phyloP scores from a whole-genome alignment of 2,888 invertebrate genomes.

The Eupithecia inturbata region DNA sequence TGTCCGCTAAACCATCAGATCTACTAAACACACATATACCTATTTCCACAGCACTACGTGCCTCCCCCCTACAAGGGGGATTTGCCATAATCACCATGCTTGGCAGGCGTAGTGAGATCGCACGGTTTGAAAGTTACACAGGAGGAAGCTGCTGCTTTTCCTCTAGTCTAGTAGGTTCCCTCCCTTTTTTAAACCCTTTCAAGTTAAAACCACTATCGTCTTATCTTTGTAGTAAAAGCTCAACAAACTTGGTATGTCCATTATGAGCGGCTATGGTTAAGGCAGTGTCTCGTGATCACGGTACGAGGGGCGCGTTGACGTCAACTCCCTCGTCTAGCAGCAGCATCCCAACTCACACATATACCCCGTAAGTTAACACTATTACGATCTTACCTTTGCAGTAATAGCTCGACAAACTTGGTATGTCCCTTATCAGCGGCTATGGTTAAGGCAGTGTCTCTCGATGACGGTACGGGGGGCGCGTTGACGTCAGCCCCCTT shows the following conservation, averaged over 20 bases:
- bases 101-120: too few relatives aligned
- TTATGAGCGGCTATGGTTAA: slow-evolving; percentile 99
- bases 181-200: too few relatives aligned
- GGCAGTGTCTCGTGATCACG: slow-evolving; percentile 98
- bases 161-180: too few relatives aligned
- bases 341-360: background rate
- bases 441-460: slow-evolving; percentile 99
- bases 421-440: slow-evolving; percentile 99
- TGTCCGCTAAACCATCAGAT: too few relatives aligned
- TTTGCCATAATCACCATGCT: too few relatives aligned
- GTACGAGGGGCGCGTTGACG: slow-evolving; percentile 99
- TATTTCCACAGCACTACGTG: too few relatives aligned
- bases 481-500: slow-evolving; percentile 99
- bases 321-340: slow-evolving; percentile 74
- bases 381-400: slow-evolving; percentile 81
- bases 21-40: too few relatives aligned
- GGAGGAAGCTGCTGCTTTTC: too few relatives aligned
- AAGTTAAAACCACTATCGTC: background rate
- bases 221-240: slow-evolving; percentile 88
- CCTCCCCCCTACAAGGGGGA: too few relatives aligned
- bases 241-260: slow-evolving; percentile 97
- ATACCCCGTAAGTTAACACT: background rate
- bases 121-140: too few relatives aligned
- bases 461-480: slow-evolving; percentile 97
- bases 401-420: slow-evolving; percentile 93